These are phyloP conservation scores for Andrena bicolor DNA, from an alignment of 2,888 invertebrate genomes.

Conservation along the genomic window DNA sequence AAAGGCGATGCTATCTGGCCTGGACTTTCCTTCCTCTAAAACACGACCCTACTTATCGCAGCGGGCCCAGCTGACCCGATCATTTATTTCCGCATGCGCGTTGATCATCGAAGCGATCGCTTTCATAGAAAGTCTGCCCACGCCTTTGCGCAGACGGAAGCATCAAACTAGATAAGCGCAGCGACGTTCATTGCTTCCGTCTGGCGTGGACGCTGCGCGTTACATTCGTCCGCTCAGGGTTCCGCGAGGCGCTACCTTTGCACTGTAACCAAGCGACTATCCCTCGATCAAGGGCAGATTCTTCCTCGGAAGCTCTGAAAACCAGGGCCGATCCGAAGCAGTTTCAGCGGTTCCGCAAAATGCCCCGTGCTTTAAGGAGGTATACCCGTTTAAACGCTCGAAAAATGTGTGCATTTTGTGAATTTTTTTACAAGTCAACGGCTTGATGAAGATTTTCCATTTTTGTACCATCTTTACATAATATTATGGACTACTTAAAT, in stretches of 20 bases:
- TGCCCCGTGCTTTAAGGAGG: no score
- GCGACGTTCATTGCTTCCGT: conserved; percentile 69
- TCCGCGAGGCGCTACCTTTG: conserved; percentile 29
- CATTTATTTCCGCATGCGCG: not conserved
- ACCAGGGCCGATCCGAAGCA: no score
- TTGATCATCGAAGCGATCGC: not conserved
- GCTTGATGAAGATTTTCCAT: no score
- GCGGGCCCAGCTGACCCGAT: not conserved
- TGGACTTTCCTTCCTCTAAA: conserved; percentile 16
- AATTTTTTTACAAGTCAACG: no score
- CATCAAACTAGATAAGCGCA: conserved; percentile 77
- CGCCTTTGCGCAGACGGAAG: conserved; percentile 62
- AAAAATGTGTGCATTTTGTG: no score
- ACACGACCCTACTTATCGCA: conserved; percentile 18
- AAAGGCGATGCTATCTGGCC: conserved; percentile 28
- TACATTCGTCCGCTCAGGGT: conserved; percentile 37
- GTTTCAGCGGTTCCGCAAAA: no score
- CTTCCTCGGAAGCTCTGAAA: no score
- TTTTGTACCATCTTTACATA: no score
- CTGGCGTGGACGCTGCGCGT: conserved; percentile 56
- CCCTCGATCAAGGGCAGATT: not conserved
- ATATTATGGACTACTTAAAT: no score
- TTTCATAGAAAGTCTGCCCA: conserved; percentile 47
- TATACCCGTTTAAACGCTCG: no score
- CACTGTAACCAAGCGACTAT: conserved; percentile 1